Evolutionary conservation across 2,113 vertebrate genomes (phyloP), one percentile per base, ranked within the genome.

Genomic region (Lepidothrix coronata): DNA sequence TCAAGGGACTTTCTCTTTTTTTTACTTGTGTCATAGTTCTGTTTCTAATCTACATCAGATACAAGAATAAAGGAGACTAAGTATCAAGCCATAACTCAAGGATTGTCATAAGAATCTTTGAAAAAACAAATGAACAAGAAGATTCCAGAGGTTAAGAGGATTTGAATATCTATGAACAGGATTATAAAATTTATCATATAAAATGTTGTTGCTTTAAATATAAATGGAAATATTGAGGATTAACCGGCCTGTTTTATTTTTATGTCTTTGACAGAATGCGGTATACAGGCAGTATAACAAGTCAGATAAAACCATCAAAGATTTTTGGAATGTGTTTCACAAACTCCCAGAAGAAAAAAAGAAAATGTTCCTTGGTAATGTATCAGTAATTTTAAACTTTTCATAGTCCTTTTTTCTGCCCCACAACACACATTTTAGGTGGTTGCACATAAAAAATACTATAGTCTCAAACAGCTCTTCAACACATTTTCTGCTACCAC

Each of bases 311-410:
- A 95, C 94, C 28, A 96, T 98, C 82, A 82, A 63, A 84, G 91
- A 96, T 86, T 98, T 98, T 95, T 98, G 98, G 98, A 27, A 22
- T 16, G 95, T 97, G 63, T 98, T 98, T 96, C 74, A 85, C 21
- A 23, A 94, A 19, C 84, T 98, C 48, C 52, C 93, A 58, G 98
- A 97, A 92, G 91, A 98, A 88, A 88, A 96, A 48, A 97, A 98
- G 94, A 97, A 93, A 49, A 86, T 35, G 57, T 98, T 98, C 96
- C 89, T 98, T 49, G 95, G 98, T 98, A 97, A 93, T 78, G 0
- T 72, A 63, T 95, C 18, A 59, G 23, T 39, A 65, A 74, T 81
- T 90, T 88, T 21, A 61, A 94, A 84, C 22, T 67, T 75, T 70
- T 33, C 70, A 30, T 33, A 68, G n/a, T 37, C 55, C 43, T 82